Percentiles rank a stretch among this genome's conserved stretches.
Evolutionary conservation across 2,888 invertebrate species (phyloP).

Genomic region (Acanthosepion lycidas): DNA sequence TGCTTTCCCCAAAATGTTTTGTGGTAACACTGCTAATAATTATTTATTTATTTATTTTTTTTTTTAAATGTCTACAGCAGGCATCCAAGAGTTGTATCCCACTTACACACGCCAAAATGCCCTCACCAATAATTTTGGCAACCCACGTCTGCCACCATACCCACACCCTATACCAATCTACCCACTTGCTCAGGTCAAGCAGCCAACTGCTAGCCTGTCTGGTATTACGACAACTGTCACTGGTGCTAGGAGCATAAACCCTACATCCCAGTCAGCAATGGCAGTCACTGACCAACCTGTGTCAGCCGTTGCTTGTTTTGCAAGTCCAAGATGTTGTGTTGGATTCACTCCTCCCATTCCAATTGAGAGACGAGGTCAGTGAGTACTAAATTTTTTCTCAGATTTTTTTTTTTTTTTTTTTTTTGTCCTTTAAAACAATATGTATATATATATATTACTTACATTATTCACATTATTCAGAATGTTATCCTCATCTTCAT

Average conservation of each 20-base stretch:
- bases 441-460: no score
- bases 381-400: no score
- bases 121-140: conserved; percentile 76
- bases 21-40: no score
- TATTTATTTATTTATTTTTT: background rate
- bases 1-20: background rate
- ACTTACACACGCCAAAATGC: conserved; percentile 69
- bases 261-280: conserved; percentile 74
- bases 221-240: conserved; percentile 54
- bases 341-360: conserved; percentile 74
- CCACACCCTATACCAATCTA: conserved; percentile 86
- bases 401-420: no score
- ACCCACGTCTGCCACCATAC: conserved; percentile 92
- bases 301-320: conserved; percentile 86
- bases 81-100: conserved; percentile 66
- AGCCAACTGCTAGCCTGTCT: conserved; percentile 68
- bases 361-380: conserved; percentile 63
- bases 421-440: no score
- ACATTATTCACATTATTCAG: no score
- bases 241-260: conserved; percentile 58
- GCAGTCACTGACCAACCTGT: conserved; percentile 80
- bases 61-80: conserved; percentile 51
- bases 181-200: conserved; percentile 89
- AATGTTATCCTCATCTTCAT: no score
- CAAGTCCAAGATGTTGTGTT: conserved; percentile 85